A percentile compares a stretch with the other conserved stretches of the same genome.
These are phyloP conservation scores for Dascyllus trimaculatus DNA, from an alignment of 2,113 vertebrate species.

Conservation along the genomic window DNA sequence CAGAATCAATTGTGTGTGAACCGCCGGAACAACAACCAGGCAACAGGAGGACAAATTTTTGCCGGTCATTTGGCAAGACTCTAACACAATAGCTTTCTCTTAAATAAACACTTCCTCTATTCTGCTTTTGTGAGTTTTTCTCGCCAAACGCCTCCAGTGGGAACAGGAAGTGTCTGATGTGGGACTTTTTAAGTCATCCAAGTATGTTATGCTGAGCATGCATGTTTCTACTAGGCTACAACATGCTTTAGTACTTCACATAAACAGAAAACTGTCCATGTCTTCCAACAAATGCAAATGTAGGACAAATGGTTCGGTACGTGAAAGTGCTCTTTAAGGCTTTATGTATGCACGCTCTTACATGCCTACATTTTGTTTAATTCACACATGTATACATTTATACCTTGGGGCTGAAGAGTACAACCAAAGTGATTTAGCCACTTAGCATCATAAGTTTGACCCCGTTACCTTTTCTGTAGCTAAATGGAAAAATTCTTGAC, in stretches of 20 bases:
- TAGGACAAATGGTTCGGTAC: no score
- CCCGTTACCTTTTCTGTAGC: no score
- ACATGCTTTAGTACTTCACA: not conserved
- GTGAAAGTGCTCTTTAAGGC: no score
- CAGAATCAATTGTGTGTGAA: constrained; percentile 58
- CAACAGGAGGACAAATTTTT: constrained; percentile 22
- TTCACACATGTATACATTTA: no score
- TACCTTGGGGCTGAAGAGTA: no score
- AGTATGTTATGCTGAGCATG: constrained; percentile 10
- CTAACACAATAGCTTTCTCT: constrained; percentile 18
- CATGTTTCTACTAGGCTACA: constrained; percentile 12
- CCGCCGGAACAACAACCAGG: constrained; percentile 40
- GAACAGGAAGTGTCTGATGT: constrained; percentile 32
- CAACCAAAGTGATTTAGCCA: no score
- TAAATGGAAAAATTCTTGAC: no score
- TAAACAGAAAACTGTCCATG: not conserved
- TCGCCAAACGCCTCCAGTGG: constrained; percentile 1
- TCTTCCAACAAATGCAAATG: no score
- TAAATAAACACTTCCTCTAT: constrained; percentile 39
- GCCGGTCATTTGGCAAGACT: constrained; percentile 23
- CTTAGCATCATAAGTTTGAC: no score
- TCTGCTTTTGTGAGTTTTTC: constrained; percentile 22
- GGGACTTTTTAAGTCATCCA: not conserved
- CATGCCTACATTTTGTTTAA: no score
- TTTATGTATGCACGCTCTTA: no score